Base-by-base conservation (phyloP, 2,113 vertebrate genomes). In the Neodontobutis hainanensis region DNA sequence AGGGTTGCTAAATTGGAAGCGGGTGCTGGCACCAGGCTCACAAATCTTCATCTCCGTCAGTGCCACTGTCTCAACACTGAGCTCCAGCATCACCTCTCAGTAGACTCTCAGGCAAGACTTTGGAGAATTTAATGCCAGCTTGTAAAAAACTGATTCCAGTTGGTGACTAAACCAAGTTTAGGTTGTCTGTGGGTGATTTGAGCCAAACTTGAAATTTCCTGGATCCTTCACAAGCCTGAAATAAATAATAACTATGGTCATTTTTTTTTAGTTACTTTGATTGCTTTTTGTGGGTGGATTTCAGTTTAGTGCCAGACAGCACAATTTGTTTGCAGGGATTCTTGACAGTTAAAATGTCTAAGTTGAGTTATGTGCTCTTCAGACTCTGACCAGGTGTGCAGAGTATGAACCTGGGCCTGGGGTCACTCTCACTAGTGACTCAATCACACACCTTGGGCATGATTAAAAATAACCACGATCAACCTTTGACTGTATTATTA, bases 1-100 rank as follows among this genome's bases (percentile, higher is more conserved):
- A 87, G 83, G 68, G 62, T 62, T 86, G 67, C 75, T 76, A 78
- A 85, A 89, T 87, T 89, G 84, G 71, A 88, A 86, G 73, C 74
- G 78, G 80, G 72, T 87, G 84, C 71, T 86, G 81, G 81, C 75
- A 77, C 59, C 49, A 50, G 44, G 72, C 34, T n/a, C 73, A 61
- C 57, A 63, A 74, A 77, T 83, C 61, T 68, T 74, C 46, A 53
- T 84, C 75, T 82, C 66, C 44, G 50, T 82, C 73, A 44, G 47
- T 83, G 84, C 73, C 74, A 73, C 65, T 68, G 77, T 59, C 63
- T 78, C 47, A 50, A 63, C 50, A 35, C 43, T 32, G 4, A 61
- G 52, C 63, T 52, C 51, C 61, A 59, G 46, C 75, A 67, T 50
- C 56, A 56, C 53, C 69, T 77, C 48, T 34, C 66, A 61, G 68